Evolutionary conservation across 2,113 vertebrate species (phyloP).

Genomic region (Lophius piscatorius): DNA sequence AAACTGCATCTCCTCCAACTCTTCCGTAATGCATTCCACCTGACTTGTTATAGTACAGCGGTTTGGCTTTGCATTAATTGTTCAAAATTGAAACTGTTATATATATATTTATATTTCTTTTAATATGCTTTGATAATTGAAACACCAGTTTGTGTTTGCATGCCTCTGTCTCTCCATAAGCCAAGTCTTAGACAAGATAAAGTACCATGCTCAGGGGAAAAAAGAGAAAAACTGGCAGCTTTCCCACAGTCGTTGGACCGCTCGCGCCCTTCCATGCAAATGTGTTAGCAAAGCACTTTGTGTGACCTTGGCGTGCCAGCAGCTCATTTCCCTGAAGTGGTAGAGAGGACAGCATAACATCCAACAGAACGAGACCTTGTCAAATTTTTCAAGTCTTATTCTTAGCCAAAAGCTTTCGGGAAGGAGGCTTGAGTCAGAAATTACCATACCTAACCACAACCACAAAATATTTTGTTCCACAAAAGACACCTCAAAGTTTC

Average conservation of each 20-base stretch:
- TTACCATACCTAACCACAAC: background rate
- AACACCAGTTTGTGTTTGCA: background rate
- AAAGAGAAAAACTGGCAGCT: slow-evolving; percentile 7
- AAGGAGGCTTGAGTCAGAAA: background rate
- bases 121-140: background rate
- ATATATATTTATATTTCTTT: background rate
- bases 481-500: background rate
- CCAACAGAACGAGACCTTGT: slow-evolving; percentile 37
- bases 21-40: background rate
- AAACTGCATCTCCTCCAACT: background rate
- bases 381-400: slow-evolving; percentile 50
- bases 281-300: slow-evolving; percentile 55
- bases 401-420: slow-evolving; percentile 18
- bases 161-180: slow-evolving; percentile 5
- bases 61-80: slow-evolving; percentile 5
- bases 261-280: slow-evolving; percentile 65
- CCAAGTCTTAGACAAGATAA: background rate
- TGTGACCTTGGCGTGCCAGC: slow-evolving; percentile 67
- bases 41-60: slow-evolving; percentile 4
- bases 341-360: slow-evolving; percentile 49
- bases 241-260: slow-evolving; percentile 40
- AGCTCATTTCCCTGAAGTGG: slow-evolving; percentile 73
- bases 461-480: background rate
- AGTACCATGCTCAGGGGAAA: background rate
- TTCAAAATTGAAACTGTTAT: background rate